These are phyloP conservation scores for Eugnorisma glareosa DNA, from an alignment of 2,888 invertebrate genomes.

Conservation along the genomic window DNA sequence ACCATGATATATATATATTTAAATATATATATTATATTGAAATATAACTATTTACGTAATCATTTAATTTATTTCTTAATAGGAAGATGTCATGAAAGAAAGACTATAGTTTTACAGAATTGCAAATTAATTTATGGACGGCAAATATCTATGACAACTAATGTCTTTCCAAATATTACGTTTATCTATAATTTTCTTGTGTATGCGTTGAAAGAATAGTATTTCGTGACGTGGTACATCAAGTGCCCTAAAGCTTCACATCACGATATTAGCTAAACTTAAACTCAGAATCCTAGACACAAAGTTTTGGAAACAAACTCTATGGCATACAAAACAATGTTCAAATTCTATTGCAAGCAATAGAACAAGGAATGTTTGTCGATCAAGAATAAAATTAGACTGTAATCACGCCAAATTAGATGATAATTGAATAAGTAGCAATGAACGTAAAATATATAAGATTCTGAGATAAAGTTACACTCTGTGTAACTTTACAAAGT, in stretches of 20 bases:
- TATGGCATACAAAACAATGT: background rate
- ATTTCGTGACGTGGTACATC: slow-evolving; percentile 48
- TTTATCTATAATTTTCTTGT: slow-evolving; percentile 54
- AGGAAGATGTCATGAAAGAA: slow-evolving; percentile 76
- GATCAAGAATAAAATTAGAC: background rate
- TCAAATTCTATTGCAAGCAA: slow-evolving; percentile 18
- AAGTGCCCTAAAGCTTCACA: slow-evolving; percentile 14
- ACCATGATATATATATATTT: slow-evolving; percentile 24
- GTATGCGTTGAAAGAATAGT: slow-evolving; percentile 64
- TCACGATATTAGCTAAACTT: slow-evolving; percentile 24
- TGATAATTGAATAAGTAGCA: background rate
- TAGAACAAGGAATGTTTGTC: background rate
- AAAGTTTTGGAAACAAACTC: slow-evolving; percentile 12
- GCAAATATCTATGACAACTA: slow-evolving; percentile 81
- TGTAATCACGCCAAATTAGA: slow-evolving; percentile 1
- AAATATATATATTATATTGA: no score
- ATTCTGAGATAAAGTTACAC: slow-evolving; percentile 32
- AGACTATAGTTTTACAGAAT: slow-evolving; percentile 75
- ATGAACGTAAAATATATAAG: background rate
- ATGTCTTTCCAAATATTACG: slow-evolving; percentile 62
- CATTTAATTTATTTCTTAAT: slow-evolving; percentile 70
- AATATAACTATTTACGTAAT: slow-evolving; percentile 73
- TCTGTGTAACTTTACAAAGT: slow-evolving; percentile 28
- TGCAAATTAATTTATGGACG: slow-evolving; percentile 89
- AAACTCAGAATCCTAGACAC: slow-evolving; percentile 17